Conservation (phyloP, 2,797 vertebrate species). For the Ispidina lecontei region DNA sequence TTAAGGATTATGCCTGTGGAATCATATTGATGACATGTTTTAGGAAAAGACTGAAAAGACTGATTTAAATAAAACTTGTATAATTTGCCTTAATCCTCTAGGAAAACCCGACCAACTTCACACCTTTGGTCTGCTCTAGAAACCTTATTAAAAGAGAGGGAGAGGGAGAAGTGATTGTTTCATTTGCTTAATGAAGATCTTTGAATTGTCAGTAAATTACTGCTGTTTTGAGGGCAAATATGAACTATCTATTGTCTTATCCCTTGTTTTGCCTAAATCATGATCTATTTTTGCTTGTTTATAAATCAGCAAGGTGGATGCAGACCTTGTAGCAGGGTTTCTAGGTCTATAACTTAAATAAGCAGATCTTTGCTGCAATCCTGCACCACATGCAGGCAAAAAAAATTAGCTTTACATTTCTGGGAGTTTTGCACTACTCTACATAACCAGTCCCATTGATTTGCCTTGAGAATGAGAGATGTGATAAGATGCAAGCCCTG, state of each 20-base stretch:
- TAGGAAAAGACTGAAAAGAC: conserved; percentile 20
- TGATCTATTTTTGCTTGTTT: not conserved
- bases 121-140: not conserved
- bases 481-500: rapidly evolving
- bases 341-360: not conserved
- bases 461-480: not conserved
- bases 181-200: not conserved
- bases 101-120: not conserved
- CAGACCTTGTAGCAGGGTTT: not conserved
- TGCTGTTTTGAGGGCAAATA: not conserved
- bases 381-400: not conserved
- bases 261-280: not conserved
- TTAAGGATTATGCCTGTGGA: conserved; percentile 30
- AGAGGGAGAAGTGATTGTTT: not conserved
- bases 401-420: not conserved
- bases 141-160: not conserved
- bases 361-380: not conserved
- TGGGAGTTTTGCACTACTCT: not conserved
- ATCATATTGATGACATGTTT: conserved; percentile 49
- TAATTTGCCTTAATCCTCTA: not conserved
- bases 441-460: not conserved
- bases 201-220: not conserved
- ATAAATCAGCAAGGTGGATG: not conserved
- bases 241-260: not conserved
- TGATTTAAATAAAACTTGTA: conserved; percentile 18